A percentile compares a stretch with the other conserved stretches of the same genome.
phyloP scores from a whole-genome alignment of 2,888 invertebrate species.

The Clusia tigrina region DNA sequence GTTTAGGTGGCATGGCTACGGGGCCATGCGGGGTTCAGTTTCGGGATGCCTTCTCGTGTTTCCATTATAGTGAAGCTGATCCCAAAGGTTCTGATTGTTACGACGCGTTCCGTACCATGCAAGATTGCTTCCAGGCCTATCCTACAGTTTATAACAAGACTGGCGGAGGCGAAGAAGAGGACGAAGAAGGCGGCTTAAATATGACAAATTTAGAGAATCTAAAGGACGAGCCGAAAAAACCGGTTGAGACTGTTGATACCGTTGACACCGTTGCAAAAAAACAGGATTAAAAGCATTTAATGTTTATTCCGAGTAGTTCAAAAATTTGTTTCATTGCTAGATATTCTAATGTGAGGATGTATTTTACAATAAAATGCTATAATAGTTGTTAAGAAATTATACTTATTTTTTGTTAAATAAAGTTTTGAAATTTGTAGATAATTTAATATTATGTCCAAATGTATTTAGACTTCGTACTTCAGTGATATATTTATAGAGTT shows the following conservation, averaged over 20 bases:
- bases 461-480: too few relatives aligned
- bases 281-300: not conserved
- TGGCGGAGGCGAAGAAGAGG: slow-evolving; percentile 70
- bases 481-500: too few relatives aligned
- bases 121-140: slow-evolving; percentile 86
- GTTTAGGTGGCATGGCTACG: slow-evolving; percentile 96
- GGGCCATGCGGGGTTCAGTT: slow-evolving; percentile 95
- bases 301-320: not conserved
- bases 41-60: slow-evolving; percentile 93
- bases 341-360: not conserved
- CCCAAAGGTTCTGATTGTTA: slow-evolving; percentile 94
- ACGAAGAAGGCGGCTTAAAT: slow-evolving; percentile 57
- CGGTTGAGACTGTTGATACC: slow-evolving; percentile 37
- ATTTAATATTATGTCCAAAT: too few relatives aligned
- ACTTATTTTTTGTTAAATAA: too few relatives aligned
- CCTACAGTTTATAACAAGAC: slow-evolving; percentile 84
- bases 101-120: slow-evolving; percentile 89
- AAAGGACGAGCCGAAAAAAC: slow-evolving; percentile 35
- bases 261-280: slow-evolving; percentile 28
- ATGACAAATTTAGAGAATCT: slow-evolving; percentile 45
- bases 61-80: slow-evolving; percentile 88
- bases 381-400: too few relatives aligned
- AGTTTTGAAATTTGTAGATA: too few relatives aligned
- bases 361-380: slow-evolving; percentile 2
- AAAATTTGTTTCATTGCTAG: not conserved